These are phyloP conservation scores for Lycocorax pyrrhopterus DNA, from an alignment of 2,113 vertebrate genomes.

Conservation along the genomic window DNA sequence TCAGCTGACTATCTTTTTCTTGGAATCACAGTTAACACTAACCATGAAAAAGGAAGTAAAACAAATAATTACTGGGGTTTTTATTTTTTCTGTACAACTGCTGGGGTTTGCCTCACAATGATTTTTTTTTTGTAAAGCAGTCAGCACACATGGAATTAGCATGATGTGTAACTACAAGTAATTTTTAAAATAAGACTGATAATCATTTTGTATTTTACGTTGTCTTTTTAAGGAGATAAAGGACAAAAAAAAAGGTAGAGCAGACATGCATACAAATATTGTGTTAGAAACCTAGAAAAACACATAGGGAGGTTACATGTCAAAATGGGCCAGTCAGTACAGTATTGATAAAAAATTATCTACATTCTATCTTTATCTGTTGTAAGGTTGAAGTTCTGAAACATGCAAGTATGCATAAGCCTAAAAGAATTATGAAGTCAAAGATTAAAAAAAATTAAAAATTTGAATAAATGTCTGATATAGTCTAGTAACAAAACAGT, in stretches of 20 bases:
- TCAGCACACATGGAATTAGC: not conserved
- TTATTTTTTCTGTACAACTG: not conserved
- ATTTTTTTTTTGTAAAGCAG: not conserved
- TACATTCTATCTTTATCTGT: not conserved
- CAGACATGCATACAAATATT: not conserved
- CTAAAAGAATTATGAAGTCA: not conserved
- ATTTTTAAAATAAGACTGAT: not conserved
- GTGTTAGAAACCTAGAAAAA: not conserved
- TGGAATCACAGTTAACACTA: not conserved
- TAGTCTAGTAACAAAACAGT: not conserved
- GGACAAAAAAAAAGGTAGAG: not conserved
- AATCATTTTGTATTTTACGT: accelerated
- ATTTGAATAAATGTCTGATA: not conserved
- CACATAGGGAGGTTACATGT: not conserved
- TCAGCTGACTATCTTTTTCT: not conserved
- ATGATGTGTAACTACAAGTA: not conserved
- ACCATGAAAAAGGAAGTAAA: not conserved
- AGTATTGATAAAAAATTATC: not conserved
- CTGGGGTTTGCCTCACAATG: not conserved
- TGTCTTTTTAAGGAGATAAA: not conserved
- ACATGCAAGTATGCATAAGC: not conserved
- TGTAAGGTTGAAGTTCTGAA: not conserved
- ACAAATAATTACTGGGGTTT: not conserved
- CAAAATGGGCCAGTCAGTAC: not conserved
- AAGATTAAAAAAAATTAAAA: not conserved